A percentile compares a stretch with the other conserved stretches of the same genome.
These are phyloP conservation scores for Thymelicus lineola DNA, from an alignment of 2,888 invertebrate species.

Conservation along the genomic window DNA sequence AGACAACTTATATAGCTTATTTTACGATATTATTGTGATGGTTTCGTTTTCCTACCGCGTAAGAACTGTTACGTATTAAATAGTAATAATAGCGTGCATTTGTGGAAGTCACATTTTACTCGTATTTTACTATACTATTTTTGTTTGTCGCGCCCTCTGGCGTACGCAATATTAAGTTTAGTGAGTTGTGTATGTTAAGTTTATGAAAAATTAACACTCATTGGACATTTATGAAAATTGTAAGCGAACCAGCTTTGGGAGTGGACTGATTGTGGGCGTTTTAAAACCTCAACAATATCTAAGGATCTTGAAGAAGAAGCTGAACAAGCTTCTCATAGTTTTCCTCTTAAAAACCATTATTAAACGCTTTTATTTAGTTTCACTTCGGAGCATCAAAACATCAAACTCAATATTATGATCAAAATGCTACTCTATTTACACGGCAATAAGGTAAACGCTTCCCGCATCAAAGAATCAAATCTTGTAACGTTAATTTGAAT, in stretches of 20 bases:
- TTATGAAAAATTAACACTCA: conserved; percentile 65
- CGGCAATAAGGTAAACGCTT: too few relatives aligned
- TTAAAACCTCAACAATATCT: not conserved
- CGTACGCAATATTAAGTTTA: conserved; percentile 72
- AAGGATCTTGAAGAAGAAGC: too few relatives aligned
- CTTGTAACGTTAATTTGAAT: too few relatives aligned
- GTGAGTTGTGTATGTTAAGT: conserved; percentile 66
- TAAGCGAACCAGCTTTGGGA: conserved; percentile 55
- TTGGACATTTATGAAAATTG: conserved; percentile 78
- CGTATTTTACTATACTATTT: conserved; percentile 72
- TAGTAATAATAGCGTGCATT: conserved; percentile 73
- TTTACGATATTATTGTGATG: conserved; percentile 82
- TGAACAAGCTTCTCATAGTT: too few relatives aligned
- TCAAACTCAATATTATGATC: too few relatives aligned
- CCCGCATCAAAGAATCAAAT: too few relatives aligned
- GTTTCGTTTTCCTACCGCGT: conserved; percentile 83
- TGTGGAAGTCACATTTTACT: conserved; percentile 76
- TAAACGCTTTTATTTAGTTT: too few relatives aligned
- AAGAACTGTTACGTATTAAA: conserved; percentile 78
- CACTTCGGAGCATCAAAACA: too few relatives aligned
- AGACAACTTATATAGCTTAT: conserved; percentile 80
- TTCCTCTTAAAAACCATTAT: too few relatives aligned
- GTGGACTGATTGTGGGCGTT: conserved; percentile 19
- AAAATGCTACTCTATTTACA: too few relatives aligned
- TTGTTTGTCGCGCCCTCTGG: conserved; percentile 68